A percentile compares a stretch with the other conserved stretches of the same genome.
Conservation (phyloP, 2,888 invertebrate genomes). For the Reticulitermes lucifugus region DNA sequence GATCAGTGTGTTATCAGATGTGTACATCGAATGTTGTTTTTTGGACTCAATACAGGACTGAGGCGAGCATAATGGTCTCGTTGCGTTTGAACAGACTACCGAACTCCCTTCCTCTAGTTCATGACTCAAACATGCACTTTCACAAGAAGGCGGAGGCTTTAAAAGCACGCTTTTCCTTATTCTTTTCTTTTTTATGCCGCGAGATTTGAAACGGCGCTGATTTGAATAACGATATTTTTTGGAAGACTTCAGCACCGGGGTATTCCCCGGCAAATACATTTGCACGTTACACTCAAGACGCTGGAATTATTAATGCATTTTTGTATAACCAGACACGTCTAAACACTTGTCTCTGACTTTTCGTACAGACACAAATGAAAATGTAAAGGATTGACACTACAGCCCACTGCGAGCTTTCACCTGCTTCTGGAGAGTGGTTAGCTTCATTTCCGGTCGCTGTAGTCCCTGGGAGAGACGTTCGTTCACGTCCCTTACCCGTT, state of each 20-base stretch:
- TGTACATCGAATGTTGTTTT: neutral
- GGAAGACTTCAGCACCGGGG: neutral
- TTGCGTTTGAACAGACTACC: neutral
- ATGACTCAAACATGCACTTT: neutral
- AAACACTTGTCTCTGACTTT: no score
- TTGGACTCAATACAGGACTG: neutral
- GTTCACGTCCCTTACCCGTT: no score
- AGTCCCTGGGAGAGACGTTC: no score
- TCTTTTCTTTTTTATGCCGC: neutral
- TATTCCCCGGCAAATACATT: neutral
- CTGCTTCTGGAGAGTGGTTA: no score
- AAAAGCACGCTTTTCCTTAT: no score
- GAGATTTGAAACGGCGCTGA: neutral
- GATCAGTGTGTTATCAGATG: no score
- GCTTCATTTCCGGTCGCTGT: no score
- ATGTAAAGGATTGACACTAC: no score
- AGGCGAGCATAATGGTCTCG: neutral
- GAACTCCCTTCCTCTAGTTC: neutral
- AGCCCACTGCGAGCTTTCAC: no score
- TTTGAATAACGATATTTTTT: neutral
- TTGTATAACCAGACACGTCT: neutral
- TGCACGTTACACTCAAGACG: neutral
- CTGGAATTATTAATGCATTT: neutral
- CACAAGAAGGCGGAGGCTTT: neutral
- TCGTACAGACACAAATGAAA: no score